Evolutionary conservation across 2,888 invertebrate species (phyloP).

Genomic region (Campaea margaritaria): DNA sequence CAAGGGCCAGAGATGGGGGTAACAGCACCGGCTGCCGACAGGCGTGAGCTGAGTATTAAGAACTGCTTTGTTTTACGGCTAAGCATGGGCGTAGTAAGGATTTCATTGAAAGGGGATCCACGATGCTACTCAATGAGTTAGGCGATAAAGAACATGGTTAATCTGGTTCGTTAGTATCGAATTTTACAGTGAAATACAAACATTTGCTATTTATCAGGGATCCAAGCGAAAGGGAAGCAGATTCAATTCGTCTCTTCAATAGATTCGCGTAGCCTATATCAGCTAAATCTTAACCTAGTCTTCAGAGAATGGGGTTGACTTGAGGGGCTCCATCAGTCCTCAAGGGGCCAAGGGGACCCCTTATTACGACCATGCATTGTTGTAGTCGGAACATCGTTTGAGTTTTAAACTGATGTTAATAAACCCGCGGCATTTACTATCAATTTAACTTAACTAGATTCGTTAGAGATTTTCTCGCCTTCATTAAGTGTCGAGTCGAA

Average conservation of each 20-base stretch:
- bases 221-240: too few relatives aligned
- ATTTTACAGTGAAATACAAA: too few relatives aligned
- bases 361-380: constrained; percentile 9
- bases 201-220: too few relatives aligned
- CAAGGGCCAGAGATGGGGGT: constrained; percentile 53
- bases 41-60: constrained; percentile 37
- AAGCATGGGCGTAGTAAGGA: constrained; percentile 6
- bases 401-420: constrained; percentile 29
- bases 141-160: too few relatives aligned
- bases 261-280: too few relatives aligned
- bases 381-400: constrained; percentile 24
- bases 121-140: not conserved
- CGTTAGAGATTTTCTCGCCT: constrained; percentile 22
- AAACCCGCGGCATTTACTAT: constrained; percentile 23
- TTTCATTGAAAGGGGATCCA: not conserved
- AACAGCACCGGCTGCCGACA: constrained; percentile 41
- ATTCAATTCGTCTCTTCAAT: too few relatives aligned
- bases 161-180: not conserved
- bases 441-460: constrained; percentile 23
- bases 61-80: constrained; percentile 7
- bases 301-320: too few relatives aligned
- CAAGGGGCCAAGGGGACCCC: not conserved
- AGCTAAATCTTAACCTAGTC: too few relatives aligned
- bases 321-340: too few relatives aligned
- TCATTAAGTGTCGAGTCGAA: constrained; percentile 17